Conservation (phyloP, 2,113 vertebrate species). For the Thalassoma bifasciatum region DNA sequence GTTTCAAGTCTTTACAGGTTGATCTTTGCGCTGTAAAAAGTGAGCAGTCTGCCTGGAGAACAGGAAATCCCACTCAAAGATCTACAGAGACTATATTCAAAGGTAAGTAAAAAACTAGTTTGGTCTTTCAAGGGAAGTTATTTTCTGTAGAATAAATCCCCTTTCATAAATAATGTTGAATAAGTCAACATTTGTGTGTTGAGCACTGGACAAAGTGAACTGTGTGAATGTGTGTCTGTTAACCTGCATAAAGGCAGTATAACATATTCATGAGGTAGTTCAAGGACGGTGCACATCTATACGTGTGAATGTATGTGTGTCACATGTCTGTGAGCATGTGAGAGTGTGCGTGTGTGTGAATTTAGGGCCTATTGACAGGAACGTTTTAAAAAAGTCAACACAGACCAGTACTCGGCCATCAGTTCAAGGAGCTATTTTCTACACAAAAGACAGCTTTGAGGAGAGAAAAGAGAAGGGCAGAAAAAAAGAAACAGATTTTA, state of each 20-base stretch:
- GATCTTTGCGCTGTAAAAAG: slow-evolving; percentile 2
- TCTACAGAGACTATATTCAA: slow-evolving; percentile 6
- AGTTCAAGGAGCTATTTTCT: slow-evolving; percentile 80
- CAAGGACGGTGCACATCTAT: not conserved
- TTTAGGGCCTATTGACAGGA: slow-evolving; percentile 58
- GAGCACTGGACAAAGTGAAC: not conserved
- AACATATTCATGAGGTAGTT: not conserved
- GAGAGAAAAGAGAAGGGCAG: slow-evolving; percentile 70
- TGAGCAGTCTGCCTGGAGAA: slow-evolving; percentile 7
- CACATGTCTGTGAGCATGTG: not conserved
- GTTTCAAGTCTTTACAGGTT: slow-evolving; percentile 17
- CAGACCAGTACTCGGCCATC: slow-evolving; percentile 63
- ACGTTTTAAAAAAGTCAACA: slow-evolving; percentile 71
- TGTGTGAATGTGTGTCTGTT: slow-evolving; percentile 1
- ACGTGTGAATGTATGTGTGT: slow-evolving; percentile 7
- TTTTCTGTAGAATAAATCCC: not conserved
- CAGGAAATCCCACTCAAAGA: slow-evolving; percentile 4
- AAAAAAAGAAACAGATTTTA: slow-evolving; percentile 78
- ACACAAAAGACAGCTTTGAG: slow-evolving; percentile 80
- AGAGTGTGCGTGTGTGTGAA: slow-evolving; percentile 28
- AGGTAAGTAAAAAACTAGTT: slow-evolving; percentile 13
- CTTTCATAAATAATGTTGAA: not conserved
- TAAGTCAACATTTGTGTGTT: not conserved
- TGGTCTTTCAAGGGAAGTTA: slow-evolving; percentile 5
- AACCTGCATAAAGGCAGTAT: not conserved